Percentiles rank a stretch among this genome's conserved stretches.
Evolutionary conservation across 1,140 invertebrate genomes (phyloP).

Genomic region (Centruroides sculpturatus): DNA sequence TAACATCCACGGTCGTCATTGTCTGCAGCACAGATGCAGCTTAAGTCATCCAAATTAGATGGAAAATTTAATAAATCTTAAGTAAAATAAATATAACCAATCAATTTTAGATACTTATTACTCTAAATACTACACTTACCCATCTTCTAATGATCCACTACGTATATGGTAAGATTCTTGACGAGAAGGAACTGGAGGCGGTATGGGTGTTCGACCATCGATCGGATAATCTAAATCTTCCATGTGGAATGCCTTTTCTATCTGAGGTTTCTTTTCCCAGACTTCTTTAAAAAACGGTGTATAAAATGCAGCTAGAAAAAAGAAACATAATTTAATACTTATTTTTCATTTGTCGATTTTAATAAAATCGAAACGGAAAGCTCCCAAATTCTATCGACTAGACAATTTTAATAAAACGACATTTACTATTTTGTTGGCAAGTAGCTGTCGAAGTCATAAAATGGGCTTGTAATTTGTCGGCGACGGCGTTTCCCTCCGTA

Average conservation of each 20-base stretch:
- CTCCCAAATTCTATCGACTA: no score
- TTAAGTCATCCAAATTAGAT: no score
- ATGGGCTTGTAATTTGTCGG: constrained; percentile 78
- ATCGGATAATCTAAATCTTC: constrained; percentile 45
- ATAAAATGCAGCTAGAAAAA: constrained; percentile 69
- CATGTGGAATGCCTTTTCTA: constrained; percentile 81
- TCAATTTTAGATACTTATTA: no score
- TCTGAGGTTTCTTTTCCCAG: constrained; percentile 89
- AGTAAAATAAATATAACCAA: no score
- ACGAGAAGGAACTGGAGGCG: constrained; percentile 40
- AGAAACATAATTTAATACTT: not conserved
- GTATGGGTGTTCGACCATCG: constrained; percentile 21
- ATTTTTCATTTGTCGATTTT: no score
- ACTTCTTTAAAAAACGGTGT: constrained; percentile 91
- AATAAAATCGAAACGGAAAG: no score
- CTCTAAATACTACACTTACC: constrained; percentile 19
- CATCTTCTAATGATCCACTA: constrained; percentile 27
- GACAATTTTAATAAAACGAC: not conserved
- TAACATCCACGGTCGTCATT: no score
- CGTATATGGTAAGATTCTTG: constrained; percentile 32
- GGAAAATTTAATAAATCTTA: no score
- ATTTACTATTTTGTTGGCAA: constrained; percentile 64
- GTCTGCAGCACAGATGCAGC: no score
- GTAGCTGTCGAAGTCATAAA: constrained; percentile 75
- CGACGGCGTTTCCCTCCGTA: constrained; percentile 79